Conservation (phyloP, 2,888 invertebrate genomes). For the Drosophila stalkeri region DNA sequence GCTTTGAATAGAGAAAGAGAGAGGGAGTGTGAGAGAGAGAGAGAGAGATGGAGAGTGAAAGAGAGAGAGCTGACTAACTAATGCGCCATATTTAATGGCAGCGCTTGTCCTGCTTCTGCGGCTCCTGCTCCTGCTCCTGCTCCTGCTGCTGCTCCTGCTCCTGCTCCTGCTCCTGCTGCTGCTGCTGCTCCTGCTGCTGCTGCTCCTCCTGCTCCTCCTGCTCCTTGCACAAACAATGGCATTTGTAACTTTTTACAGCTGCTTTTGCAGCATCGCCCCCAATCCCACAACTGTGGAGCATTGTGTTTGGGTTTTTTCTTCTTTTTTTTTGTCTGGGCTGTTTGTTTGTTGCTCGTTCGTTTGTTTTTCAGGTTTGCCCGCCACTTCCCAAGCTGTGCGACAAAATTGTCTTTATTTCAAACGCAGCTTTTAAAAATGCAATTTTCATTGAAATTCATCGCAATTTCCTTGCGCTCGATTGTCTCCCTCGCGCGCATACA, state of each 20-base stretch:
- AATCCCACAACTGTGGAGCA: constrained; percentile 5
- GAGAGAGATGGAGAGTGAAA: background rate
- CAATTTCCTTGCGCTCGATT: constrained; percentile 35
- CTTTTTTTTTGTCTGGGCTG: constrained; percentile 24
- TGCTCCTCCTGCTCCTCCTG: constrained; percentile 15
- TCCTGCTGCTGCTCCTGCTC: constrained; percentile 29
- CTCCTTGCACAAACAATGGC: constrained; percentile 61
- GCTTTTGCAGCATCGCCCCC: constrained; percentile 32
- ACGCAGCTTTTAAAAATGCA: constrained; percentile 74
- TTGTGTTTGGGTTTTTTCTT: constrained; percentile 48
- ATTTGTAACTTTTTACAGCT: constrained; percentile 73
- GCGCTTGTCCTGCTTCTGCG: constrained; percentile 34
- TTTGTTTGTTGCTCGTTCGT: constrained; percentile 39
- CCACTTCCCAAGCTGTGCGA: constrained; percentile 24
- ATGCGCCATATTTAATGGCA: constrained; percentile 75
- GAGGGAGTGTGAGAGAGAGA: background rate
- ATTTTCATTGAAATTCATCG: constrained; percentile 80
- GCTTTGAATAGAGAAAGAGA: background rate
- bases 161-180: constrained; percentile 38
- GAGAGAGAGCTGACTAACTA: constrained; percentile 56
- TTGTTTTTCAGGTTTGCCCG: constrained; percentile 37
- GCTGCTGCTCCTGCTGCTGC: background rate
- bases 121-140: constrained; percentile 2
- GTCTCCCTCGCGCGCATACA: constrained; percentile 5
- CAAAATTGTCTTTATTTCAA: constrained; percentile 72